phyloP scores from a whole-genome alignment of 30 jellyfish, hydroid and myxozoan genomes.

The Rhopilema esculentum region DNA sequence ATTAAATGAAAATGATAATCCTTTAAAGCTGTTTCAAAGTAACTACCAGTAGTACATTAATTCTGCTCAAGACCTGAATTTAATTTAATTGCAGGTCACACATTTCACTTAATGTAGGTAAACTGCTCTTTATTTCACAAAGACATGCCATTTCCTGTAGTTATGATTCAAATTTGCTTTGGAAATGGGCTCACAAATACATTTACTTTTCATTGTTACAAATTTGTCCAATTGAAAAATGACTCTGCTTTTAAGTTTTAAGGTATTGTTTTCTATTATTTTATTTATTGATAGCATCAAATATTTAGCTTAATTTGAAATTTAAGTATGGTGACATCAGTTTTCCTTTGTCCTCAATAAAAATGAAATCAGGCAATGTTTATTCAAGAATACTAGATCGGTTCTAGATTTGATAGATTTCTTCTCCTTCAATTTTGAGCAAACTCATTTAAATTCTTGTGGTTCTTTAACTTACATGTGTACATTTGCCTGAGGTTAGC shows the following conservation, averaged over 20 bases:
- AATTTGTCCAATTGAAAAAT: background rate
- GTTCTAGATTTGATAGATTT: background rate
- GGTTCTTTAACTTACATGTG: background rate
- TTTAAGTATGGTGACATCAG: too few species aligned
- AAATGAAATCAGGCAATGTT: background rate
- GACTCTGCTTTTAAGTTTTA: background rate
- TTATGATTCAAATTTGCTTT: background rate
- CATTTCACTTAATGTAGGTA: too few species aligned
- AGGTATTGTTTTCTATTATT: too few species aligned
- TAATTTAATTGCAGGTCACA: too few species aligned
- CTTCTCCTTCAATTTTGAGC: background rate
- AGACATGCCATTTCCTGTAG: background rate
- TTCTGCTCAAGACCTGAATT: too few species aligned
- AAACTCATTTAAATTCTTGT: background rate
- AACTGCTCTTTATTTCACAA: too few species aligned
- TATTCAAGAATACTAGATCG: background rate
- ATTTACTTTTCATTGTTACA: background rate
- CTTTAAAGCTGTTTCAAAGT: too few species aligned
- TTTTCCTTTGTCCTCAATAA: background rate
- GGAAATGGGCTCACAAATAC: background rate
- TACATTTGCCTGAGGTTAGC: background rate
- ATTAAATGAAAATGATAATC: too few species aligned
- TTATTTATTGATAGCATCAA: too few species aligned
- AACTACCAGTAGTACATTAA: too few species aligned
- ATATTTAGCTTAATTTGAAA: too few species aligned